A percentile compares a stretch with the other conserved stretches of the same genome.
Evolutionary conservation across 2,888 invertebrate species (phyloP).

Genomic region (Apamea epomidion): DNA sequence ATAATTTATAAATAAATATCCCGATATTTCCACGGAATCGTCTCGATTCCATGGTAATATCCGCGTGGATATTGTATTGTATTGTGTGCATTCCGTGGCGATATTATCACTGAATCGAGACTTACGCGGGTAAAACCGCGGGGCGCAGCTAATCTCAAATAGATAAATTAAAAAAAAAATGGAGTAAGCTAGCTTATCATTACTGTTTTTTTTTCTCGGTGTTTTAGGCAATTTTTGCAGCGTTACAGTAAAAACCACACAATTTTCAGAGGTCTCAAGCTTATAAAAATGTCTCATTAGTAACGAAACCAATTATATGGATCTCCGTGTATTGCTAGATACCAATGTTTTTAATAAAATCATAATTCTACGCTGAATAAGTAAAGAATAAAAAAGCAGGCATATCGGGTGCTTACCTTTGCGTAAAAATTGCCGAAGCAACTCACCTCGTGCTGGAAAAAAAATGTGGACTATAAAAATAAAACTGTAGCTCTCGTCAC

Average conservation of each 20-base stretch:
- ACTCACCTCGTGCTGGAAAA: slow-evolving; percentile 28
- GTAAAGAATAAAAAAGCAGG: neutral
- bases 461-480: slow-evolving; percentile 35
- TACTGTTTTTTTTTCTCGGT: neutral
- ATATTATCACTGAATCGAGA: neutral
- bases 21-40: neutral
- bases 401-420: slow-evolving; percentile 39
- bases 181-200: too few relatives aligned
- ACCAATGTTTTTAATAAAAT: neutral
- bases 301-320: neutral
- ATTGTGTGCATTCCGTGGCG: neutral
- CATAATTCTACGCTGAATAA: neutral
- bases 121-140: neutral
- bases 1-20: neutral
- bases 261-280: neutral
- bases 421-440: slow-evolving; percentile 36
- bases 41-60: neutral
- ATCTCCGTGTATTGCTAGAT: neutral
- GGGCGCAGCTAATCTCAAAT: neutral
- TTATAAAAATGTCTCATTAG: neutral
- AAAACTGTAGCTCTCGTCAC: slow-evolving; percentile 7
- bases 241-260: neutral
- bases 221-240: neutral
- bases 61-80: neutral
- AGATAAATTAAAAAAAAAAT: neutral